Base-by-base conservation (phyloP, 1,140 invertebrate genomes). In the Pogonomyrmex barbatus region DNA sequence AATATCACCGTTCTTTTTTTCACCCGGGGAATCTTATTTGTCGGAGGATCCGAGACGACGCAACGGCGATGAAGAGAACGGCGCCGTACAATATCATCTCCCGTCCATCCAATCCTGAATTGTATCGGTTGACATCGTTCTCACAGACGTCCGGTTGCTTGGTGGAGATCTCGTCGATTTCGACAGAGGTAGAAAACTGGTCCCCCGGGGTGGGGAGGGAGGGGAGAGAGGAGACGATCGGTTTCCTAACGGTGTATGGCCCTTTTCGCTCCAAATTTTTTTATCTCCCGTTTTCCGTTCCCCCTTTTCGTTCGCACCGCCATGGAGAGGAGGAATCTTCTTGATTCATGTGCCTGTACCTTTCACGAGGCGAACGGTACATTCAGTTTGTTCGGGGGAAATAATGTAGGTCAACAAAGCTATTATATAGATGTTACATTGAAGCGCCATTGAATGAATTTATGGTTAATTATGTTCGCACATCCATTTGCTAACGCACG, bases 41-140 rank as follows among this genome's bases (percentile, higher is more conserved):
- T 62, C 71, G 56, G 24, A 63, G 30, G 85, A 65, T 24, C 56
- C 50, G 58, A n/a, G 30, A 50, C 58, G 62, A 24, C 60, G 39
- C 65, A 45, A 56, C 50, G 62, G 50, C 54, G 67, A 78, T 42
- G 73, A 45, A 45, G 75, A 79, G 33, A 62, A 68, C 45, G 54
- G 47, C 33, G 60, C 14, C 45, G 75, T 89, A 87, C 85, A 90
- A 89, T 92, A 90, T 91, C 87, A 87, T 91, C 73, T 89, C 50
- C 65, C 62, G 76, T 78, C 86, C 71, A 39, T 87, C 58, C 88
- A 87, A 87, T 89, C 52, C 63, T 58, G 71, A 47, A 50, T 62
- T 84, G 87, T 87, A 89, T 89, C 79, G 79, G 45, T 62, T 87
- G 88, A 70, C 88, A 54, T 89, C 86, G 65, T 77, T 75, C 50